A percentile compares a stretch with the other conserved stretches of the same genome.
These are phyloP conservation scores for Diorhabda sublineata DNA, from an alignment of 1,140 invertebrate species.

Conservation along the genomic window DNA sequence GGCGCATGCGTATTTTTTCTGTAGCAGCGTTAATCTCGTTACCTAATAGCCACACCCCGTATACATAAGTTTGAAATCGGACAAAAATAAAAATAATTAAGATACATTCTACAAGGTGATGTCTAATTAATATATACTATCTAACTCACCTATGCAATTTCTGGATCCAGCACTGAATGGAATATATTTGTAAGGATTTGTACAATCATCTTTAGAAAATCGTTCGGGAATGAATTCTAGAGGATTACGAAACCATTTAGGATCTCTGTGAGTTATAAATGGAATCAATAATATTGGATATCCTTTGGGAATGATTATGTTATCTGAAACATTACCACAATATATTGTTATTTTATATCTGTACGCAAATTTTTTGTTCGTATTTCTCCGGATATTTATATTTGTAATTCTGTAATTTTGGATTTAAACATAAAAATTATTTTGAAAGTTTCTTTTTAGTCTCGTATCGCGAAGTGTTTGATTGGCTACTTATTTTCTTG, in stretches of 20 bases:
- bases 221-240: constrained; percentile 73
- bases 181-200: constrained; percentile 55
- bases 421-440: too few relatives aligned
- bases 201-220: constrained; percentile 57
- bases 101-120: background rate
- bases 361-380: constrained; percentile 35
- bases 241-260: constrained; percentile 64
- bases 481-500: too few relatives aligned
- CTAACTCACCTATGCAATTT: constrained; percentile 61
- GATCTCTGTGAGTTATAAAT: constrained; percentile 62
- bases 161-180: constrained; percentile 67
- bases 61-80: background rate
- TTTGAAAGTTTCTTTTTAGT: too few relatives aligned
- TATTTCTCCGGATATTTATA: too few relatives aligned
- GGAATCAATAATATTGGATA: constrained; percentile 50
- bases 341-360: too few relatives aligned
- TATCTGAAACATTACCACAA: constrained; percentile 47
- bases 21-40: too few relatives aligned
- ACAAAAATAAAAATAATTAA: constrained; percentile 13
- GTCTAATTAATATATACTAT: background rate
- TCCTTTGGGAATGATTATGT: constrained; percentile 50
- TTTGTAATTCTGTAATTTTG: too few relatives aligned
- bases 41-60: too few relatives aligned
- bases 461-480: too few relatives aligned
- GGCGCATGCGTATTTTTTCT: too few relatives aligned